Conservation (phyloP, 2,797 vertebrate genomes). For the Gymnocypris eckloni region DNA sequence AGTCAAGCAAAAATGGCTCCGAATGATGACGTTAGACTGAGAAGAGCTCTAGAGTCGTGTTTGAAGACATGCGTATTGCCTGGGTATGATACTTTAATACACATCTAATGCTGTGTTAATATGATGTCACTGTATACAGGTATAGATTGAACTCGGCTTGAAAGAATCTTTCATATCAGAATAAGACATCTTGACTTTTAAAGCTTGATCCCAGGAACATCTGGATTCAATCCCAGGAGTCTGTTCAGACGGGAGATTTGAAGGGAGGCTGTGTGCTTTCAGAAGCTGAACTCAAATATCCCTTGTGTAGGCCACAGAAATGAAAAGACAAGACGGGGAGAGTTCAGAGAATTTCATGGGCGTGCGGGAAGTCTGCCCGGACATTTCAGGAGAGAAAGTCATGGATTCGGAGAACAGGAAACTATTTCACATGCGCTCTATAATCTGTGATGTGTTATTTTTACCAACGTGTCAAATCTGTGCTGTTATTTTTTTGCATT, state of each 20-base stretch:
- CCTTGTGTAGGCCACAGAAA: conserved; percentile 24
- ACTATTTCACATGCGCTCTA: background rate
- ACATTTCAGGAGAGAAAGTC: conserved; percentile 21
- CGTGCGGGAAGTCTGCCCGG: conserved; percentile 3
- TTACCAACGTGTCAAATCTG: background rate
- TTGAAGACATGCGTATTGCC: background rate
- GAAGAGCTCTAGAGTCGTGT: background rate
- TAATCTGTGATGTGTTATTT: conserved; percentile 7
- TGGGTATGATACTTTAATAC: background rate
- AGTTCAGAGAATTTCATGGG: conserved; percentile 23
- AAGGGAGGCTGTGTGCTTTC: conserved; percentile 28
- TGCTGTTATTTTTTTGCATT: background rate
- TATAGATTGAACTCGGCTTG: background rate
- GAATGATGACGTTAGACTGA: too few relatives aligned
- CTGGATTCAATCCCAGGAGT: conserved; percentile 23
- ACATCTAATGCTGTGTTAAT: background rate
- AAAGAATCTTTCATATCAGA: background rate
- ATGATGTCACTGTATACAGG: background rate
- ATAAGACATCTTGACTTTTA: background rate
- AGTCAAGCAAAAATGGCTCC: background rate
- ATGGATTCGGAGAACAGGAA: background rate
- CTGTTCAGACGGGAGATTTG: conserved; percentile 8
- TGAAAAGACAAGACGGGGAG: conserved; percentile 19
- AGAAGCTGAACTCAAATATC: conserved; percentile 28
- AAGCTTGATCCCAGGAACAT: conserved; percentile 19